These are phyloP conservation scores for Heloderma charlesbogerti DNA, from an alignment of 2,113 vertebrate genomes.

Conservation along the genomic window DNA sequence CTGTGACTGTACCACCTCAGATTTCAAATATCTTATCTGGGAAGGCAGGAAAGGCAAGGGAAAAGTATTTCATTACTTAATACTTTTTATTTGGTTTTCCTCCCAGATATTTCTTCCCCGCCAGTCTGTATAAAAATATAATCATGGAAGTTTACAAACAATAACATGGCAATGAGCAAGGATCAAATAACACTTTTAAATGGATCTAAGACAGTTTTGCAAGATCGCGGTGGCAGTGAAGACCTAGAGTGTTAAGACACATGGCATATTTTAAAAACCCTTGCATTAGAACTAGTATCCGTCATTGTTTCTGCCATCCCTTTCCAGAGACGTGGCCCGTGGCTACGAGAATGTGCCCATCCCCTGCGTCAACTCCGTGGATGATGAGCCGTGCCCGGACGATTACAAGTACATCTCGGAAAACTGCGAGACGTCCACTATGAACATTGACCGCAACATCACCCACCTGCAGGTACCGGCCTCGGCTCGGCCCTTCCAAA, in stretches of 20 bases:
- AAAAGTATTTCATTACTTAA: neutral
- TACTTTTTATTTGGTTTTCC: neutral
- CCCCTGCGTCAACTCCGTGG: constrained; percentile 91
- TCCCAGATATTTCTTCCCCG: neutral
- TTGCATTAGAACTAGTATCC: neutral
- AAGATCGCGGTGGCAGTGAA: neutral
- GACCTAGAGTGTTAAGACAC: neutral
- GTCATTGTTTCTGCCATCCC: neutral
- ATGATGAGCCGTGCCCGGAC: constrained; percentile 87
- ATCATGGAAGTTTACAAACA: neutral
- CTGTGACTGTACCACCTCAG: neutral
- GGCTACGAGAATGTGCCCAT: constrained; percentile 93
- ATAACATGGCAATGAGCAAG: neutral
- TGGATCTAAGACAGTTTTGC: neutral
- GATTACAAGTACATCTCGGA: constrained; percentile 94
- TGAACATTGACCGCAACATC: constrained; percentile 95
- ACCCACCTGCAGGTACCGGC: constrained; percentile 89
- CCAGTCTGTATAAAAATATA: neutral
- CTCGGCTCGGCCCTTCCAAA: neutral
- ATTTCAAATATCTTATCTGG: neutral
- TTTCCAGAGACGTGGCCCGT: constrained; percentile 86
- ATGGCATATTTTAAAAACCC: neutral
- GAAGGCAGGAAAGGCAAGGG: neutral
- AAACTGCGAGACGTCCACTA: constrained; percentile 93
- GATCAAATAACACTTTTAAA: neutral